Evolutionary conservation across 1,140 invertebrate genomes (phyloP).

Genomic region (Cotesia chilonis): DNA sequence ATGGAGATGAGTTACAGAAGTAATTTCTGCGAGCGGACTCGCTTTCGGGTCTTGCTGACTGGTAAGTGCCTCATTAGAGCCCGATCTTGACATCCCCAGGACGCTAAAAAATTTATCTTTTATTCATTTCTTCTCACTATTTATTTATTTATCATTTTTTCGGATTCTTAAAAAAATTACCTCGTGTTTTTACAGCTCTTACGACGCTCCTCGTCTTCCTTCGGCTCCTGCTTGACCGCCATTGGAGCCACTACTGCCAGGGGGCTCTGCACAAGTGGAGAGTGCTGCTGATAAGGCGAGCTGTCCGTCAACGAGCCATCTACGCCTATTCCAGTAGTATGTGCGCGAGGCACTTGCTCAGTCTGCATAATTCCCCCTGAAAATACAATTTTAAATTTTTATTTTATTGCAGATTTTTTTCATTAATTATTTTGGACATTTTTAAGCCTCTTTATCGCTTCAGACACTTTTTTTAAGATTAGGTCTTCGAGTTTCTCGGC

Average conservation of each 20-base stretch:
- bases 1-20: slow-evolving; percentile 43
- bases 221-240: slow-evolving; percentile 64
- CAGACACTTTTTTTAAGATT: no score
- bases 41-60: slow-evolving; percentile 49
- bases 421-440: no score
- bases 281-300: slow-evolving; percentile 50
- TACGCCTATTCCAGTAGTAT: slow-evolving; percentile 58
- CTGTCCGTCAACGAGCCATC: slow-evolving; percentile 55
- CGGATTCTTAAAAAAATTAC: slow-evolving; percentile 37
- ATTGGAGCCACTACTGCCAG: slow-evolving; percentile 55
- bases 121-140: background rate
- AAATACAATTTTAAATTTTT: slow-evolving; percentile 33
- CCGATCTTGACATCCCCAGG: slow-evolving; percentile 34
- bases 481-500: no score
- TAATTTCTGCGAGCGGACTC: slow-evolving; percentile 34
- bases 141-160: background rate
- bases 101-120: slow-evolving; percentile 23
- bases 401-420: no score
- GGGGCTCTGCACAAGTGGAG: slow-evolving; percentile 51
- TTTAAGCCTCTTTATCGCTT: no score
- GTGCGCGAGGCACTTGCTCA: slow-evolving; percentile 62
- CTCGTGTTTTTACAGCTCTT: slow-evolving; percentile 40
- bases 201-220: slow-evolving; percentile 55
- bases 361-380: slow-evolving; percentile 67
- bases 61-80: slow-evolving; percentile 43